A percentile compares a stretch with the other conserved stretches of the same genome.
These are phyloP conservation scores for Antrozous pallidus DNA, from an alignment of 2,797 vertebrate species.

Conservation along the genomic window DNA sequence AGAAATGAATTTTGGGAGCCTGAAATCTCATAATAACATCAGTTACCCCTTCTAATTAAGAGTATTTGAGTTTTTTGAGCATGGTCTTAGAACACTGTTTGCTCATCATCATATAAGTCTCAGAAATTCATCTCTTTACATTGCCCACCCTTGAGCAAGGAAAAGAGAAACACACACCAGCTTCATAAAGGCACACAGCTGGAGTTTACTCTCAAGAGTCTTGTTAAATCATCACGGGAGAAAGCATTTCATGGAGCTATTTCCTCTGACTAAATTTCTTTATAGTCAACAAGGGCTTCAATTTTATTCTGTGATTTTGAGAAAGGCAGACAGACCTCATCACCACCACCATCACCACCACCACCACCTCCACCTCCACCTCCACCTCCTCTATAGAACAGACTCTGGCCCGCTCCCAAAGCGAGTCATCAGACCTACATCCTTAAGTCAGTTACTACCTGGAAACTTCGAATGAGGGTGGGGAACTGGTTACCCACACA, in stretches of 20 bases:
- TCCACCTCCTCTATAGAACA: slow-evolving; percentile 36
- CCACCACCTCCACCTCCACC: not conserved
- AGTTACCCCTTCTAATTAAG: not conserved
- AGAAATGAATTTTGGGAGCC: not conserved
- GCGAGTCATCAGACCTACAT: slow-evolving; percentile 58
- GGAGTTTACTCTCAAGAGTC: slow-evolving; percentile 24
- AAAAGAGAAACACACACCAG: not conserved
- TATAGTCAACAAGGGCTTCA: not conserved
- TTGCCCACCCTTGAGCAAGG: not conserved
- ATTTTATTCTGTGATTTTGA: slow-evolving; percentile 52
- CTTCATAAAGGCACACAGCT: not conserved
- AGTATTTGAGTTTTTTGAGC: not conserved
- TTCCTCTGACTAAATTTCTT: slow-evolving; percentile 41
- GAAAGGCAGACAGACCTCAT: slow-evolving; percentile 28
- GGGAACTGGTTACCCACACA: slow-evolving; percentile 71
- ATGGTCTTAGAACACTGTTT: slow-evolving; percentile 1
- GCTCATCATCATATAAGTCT: not conserved
- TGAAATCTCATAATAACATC: not conserved
- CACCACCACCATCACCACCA: not conserved
- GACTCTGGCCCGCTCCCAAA: slow-evolving; percentile 61
- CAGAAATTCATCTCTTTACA: slow-evolving; percentile 22
- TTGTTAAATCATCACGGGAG: not conserved
- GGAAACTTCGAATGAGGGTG: slow-evolving; percentile 85
- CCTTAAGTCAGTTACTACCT: slow-evolving; percentile 79
- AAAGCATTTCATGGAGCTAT: not conserved